Percentiles rank a stretch among this genome's conserved stretches.
Conservation (phyloP, 2,797 vertebrate species). For the Paedocypris micromegethes region DNA sequence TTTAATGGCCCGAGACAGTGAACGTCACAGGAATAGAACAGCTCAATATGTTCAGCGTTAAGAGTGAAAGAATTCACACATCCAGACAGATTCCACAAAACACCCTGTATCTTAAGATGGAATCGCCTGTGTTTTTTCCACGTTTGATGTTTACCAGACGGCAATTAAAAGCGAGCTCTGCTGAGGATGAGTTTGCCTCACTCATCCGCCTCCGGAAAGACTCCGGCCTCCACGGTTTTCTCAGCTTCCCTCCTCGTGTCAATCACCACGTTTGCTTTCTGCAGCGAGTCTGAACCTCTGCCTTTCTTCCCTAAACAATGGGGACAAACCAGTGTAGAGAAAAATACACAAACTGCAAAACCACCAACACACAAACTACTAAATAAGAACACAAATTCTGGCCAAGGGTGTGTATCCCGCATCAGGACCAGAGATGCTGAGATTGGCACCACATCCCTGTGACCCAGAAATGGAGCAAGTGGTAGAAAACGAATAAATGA, state of each 20-base stretch:
- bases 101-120: conserved; percentile 42
- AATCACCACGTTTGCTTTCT: conserved; percentile 43
- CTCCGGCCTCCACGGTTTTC: conserved; percentile 37
- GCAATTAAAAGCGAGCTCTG: conserved; percentile 53
- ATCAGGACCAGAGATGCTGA: no score
- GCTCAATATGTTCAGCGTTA: conserved; percentile 29
- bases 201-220: conserved; percentile 49
- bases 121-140: conserved; percentile 48
- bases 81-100: conserved; percentile 33
- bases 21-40: conserved; percentile 31
- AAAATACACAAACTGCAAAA: conserved; percentile 3
- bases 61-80: conserved; percentile 37
- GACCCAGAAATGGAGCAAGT: no score
- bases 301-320: conserved; percentile 38
- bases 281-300: conserved; percentile 19
- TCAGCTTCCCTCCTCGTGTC: conserved; percentile 45
- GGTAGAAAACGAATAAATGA: no score
- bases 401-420: no score
- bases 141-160: conserved; percentile 56
- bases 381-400: conserved; percentile 1
- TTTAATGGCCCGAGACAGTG: conserved; percentile 37
- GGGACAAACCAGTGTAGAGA: conserved; percentile 11
- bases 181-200: conserved; percentile 52
- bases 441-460: no score
- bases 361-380: conserved; percentile 11